phyloP scores from a whole-genome alignment of 2,888 invertebrate genomes.

The Apantesis nais region DNA sequence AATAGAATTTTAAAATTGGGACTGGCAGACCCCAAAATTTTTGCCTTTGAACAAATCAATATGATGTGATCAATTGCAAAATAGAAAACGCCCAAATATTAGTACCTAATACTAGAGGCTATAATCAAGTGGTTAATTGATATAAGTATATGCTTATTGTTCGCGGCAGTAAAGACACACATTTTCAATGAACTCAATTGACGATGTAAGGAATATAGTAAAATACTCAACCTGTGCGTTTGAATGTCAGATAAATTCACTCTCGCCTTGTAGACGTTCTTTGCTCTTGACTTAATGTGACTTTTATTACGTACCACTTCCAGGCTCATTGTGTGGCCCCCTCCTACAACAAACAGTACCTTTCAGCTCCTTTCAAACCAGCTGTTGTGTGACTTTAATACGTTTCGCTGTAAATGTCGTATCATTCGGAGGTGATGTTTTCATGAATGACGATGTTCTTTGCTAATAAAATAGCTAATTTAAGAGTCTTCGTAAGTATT shows the following conservation, averaged over 20 bases:
- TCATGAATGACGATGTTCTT: constrained; percentile 21
- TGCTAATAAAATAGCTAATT: background rate
- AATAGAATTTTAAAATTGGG: background rate
- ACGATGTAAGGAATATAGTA: constrained; percentile 24
- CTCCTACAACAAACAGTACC: constrained; percentile 60
- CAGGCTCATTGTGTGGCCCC: constrained; percentile 67
- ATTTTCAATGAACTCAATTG: constrained; percentile 5
- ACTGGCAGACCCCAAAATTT: background rate
- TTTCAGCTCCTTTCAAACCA: constrained; percentile 53
- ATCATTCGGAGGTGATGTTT: constrained; percentile 20
- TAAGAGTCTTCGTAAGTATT: background rate
- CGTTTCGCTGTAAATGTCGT: constrained; percentile 40
- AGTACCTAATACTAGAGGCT: background rate
- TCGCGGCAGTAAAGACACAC: background rate
- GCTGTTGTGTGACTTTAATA: constrained; percentile 53
- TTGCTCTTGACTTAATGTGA: constrained; percentile 80
- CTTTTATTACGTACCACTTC: constrained; percentile 77
- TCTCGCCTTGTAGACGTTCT: constrained; percentile 56
- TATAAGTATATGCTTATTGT: background rate
- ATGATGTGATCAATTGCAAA: background rate
- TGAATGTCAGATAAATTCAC: constrained; percentile 62
- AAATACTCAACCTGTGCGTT: constrained; percentile 38
- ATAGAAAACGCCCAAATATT: background rate
- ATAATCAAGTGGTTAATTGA: background rate
- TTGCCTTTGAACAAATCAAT: background rate